Evolutionary conservation across 2,113 vertebrate genomes (phyloP).

Genomic region (Python bivittatus): DNA sequence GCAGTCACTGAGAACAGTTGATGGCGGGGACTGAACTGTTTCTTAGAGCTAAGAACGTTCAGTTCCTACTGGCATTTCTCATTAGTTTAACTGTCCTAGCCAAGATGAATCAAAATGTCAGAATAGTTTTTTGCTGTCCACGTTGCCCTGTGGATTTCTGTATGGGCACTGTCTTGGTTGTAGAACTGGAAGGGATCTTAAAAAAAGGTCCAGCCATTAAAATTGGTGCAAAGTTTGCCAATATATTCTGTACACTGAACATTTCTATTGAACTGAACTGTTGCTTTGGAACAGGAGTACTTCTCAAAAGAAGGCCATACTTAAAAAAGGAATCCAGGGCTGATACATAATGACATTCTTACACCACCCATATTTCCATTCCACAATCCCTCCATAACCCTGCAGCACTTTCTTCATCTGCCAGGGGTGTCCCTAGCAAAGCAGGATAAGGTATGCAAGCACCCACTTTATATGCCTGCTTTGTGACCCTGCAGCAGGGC

Average conservation of each 20-base stretch:
- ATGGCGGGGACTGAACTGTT: background rate
- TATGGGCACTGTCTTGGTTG: constrained; percentile 39
- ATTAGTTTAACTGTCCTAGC: constrained; percentile 3
- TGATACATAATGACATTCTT: background rate
- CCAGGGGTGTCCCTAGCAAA: background rate
- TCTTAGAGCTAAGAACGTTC: background rate
- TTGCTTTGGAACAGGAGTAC: background rate
- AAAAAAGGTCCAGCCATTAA: background rate
- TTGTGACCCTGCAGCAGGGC: background rate
- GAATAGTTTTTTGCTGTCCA: background rate
- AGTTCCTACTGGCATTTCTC: background rate
- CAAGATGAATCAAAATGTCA: constrained; percentile 19
- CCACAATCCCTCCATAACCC: background rate
- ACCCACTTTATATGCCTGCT: background rate
- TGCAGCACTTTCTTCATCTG: background rate
- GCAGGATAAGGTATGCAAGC: background rate
- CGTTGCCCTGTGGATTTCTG: background rate
- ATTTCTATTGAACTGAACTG: background rate
- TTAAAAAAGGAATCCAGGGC: constrained; percentile 23
- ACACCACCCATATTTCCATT: background rate
- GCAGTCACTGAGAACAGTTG: background rate
- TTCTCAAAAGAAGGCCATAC: constrained; percentile 23
- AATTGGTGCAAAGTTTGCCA: background rate
- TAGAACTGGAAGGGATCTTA: background rate
- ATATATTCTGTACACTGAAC: background rate